Conservation (phyloP, 1,140 invertebrate species). For the Papilio helenus region DNA sequence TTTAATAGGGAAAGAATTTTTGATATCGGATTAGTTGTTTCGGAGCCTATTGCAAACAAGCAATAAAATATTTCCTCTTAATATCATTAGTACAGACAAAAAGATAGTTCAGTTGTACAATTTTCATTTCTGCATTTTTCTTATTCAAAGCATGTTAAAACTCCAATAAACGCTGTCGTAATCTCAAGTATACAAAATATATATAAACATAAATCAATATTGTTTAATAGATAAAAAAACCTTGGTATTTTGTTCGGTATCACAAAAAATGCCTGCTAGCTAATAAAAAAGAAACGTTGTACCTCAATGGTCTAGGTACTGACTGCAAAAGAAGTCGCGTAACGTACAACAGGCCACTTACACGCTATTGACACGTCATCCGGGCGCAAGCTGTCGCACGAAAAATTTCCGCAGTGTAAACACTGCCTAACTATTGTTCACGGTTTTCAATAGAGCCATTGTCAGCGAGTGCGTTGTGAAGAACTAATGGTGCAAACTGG, state of each 20-base stretch:
- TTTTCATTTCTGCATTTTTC: too few relatives aligned
- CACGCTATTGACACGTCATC: slow-evolving; percentile 42
- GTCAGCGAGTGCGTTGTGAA: slow-evolving; percentile 48
- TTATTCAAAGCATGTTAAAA: too few relatives aligned
- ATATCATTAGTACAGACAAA: too few relatives aligned
- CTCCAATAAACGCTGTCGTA: too few relatives aligned
- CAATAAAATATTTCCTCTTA: too few relatives aligned
- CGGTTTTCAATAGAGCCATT: slow-evolving; percentile 62
- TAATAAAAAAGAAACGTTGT: neutral
- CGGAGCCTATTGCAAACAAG: too few relatives aligned
- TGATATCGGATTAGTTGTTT: too few relatives aligned
- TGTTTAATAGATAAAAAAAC: neutral
- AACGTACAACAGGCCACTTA: slow-evolving; percentile 22
- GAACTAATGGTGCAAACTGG: slow-evolving; percentile 45
- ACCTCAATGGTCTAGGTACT: neutral
- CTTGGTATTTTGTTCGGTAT: neutral
- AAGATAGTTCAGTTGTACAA: too few relatives aligned
- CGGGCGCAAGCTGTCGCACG: slow-evolving; percentile 56
- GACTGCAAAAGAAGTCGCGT: slow-evolving; percentile 6
- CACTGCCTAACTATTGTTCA: slow-evolving; percentile 62
- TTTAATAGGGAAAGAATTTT: too few relatives aligned
- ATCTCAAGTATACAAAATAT: too few relatives aligned
- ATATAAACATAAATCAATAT: too few relatives aligned
- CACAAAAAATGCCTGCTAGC: neutral
- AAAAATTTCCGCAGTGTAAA: slow-evolving; percentile 56